Evolutionary conservation across 1,140 invertebrate species (phyloP).

Genomic region (Zaprionus tsacasi): DNA sequence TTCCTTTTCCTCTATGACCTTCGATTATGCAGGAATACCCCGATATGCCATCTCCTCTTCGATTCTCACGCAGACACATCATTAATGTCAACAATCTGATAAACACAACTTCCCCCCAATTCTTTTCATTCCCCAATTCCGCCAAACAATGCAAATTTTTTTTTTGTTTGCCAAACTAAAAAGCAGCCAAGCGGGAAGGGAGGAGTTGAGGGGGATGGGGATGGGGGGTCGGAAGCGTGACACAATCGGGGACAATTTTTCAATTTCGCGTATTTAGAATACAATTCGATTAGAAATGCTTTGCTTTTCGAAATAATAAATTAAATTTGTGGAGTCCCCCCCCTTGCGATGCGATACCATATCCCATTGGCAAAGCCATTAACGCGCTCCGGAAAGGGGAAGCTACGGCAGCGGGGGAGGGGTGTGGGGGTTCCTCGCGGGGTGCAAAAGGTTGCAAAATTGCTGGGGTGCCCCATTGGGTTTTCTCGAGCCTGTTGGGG

Average conservation of each 20-base stretch:
- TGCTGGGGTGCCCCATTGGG: slow-evolving; percentile 26
- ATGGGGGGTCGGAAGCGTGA: slow-evolving; percentile 21
- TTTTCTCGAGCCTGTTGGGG: slow-evolving; percentile 52
- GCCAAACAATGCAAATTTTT: slow-evolving; percentile 66
- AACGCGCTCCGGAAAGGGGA: slow-evolving; percentile 49
- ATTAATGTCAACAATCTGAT: slow-evolving; percentile 77
- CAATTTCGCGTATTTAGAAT: slow-evolving; percentile 71
- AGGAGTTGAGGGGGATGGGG: not conserved
- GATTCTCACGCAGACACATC: slow-evolving; percentile 45
- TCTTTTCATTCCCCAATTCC: slow-evolving; percentile 5
- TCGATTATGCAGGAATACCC: slow-evolving; percentile 1
- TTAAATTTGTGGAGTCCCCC: slow-evolving; percentile 62
- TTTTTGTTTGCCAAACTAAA: slow-evolving; percentile 38
- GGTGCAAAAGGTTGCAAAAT: slow-evolving; percentile 80
- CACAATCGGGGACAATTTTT: slow-evolving; percentile 72
- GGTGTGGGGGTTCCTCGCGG: slow-evolving; percentile 21
- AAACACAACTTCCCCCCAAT: slow-evolving; percentile 54
- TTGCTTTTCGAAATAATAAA: slow-evolving; percentile 81
- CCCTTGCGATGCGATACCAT: slow-evolving; percentile 20
- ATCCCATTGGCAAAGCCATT: slow-evolving; percentile 71
- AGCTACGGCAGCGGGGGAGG: no score
- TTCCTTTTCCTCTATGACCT: not conserved
- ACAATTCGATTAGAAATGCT: slow-evolving; percentile 83
- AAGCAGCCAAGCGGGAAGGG: slow-evolving; percentile 10
- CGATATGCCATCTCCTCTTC: not conserved